Evolutionary conservation across 2,113 vertebrate species (phyloP).

Genomic region (Elanus axillaris): DNA sequence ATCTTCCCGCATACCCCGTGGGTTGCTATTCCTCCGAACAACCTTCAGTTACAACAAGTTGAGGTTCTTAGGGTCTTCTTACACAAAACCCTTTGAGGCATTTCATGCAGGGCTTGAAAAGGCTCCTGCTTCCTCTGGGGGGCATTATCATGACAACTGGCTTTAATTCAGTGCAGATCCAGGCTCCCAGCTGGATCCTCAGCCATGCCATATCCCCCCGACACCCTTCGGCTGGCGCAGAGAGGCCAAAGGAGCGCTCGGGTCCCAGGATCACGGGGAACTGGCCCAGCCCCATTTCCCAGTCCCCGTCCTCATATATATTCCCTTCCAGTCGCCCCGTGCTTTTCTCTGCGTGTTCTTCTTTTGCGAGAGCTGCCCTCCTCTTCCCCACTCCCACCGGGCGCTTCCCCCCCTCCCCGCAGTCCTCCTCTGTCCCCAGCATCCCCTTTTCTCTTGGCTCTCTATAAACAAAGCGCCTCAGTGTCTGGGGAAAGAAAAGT

Average conservation of each 20-base stretch:
- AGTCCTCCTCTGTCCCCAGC: constrained; percentile 30
- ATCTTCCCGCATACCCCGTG: neutral
- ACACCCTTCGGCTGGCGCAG: neutral
- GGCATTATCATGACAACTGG: constrained; percentile 2
- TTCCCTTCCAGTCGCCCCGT: constrained; percentile 5
- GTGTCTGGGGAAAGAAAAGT: constrained; percentile 72
- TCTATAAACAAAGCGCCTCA: constrained; percentile 72
- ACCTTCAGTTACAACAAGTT: neutral
- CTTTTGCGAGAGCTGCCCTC: constrained; percentile 9
- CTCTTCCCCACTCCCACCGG: constrained; percentile 41
- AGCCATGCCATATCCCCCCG: neutral
- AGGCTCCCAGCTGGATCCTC: constrained; percentile 4
- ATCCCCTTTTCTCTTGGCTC: constrained; percentile 26
- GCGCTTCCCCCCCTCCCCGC: constrained; percentile 7
- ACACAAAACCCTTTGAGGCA: neutral
- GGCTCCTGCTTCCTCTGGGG: constrained; percentile 20
- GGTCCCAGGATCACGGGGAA: constrained; percentile 8
- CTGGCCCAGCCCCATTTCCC: constrained; percentile 10
- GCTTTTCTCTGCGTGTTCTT: neutral
- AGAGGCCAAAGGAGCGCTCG: constrained; percentile 9
- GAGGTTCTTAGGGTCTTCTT: neutral
- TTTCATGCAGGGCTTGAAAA: neutral
- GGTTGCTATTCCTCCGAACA: neutral
- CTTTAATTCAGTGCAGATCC: neutral
- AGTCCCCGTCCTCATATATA: constrained; percentile 33